Conservation (phyloP, 2,888 invertebrate genomes). For the Trachelus stipa region DNA sequence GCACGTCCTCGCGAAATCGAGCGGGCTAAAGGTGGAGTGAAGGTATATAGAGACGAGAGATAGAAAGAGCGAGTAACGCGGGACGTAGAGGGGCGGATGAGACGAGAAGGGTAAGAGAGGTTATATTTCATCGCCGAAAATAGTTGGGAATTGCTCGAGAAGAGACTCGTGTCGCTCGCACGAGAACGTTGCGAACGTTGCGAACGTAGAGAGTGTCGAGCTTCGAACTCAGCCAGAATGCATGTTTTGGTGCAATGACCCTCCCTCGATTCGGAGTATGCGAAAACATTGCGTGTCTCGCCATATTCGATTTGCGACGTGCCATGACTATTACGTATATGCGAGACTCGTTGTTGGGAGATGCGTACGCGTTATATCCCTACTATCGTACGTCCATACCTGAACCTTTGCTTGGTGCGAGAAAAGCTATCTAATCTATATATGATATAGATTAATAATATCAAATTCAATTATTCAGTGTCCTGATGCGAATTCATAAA, state of each 20-base stretch:
- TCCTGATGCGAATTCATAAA: neutral
- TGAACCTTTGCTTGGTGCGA: neutral
- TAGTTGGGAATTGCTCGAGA: slow-evolving; percentile 51
- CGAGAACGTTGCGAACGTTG: slow-evolving; percentile 10
- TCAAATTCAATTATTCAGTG: too few relatives aligned
- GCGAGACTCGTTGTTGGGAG: neutral
- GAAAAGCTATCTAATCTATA: neutral
- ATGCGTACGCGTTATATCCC: neutral
- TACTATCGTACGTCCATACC: neutral
- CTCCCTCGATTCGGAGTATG: slow-evolving; percentile 25
- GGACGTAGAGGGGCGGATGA: neutral
- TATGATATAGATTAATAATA: too few relatives aligned
- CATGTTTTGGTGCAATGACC: slow-evolving; percentile 63
- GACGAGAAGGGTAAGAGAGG: slow-evolving; percentile 15
- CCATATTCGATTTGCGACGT: slow-evolving; percentile 15
- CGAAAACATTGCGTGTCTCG: slow-evolving; percentile 36
- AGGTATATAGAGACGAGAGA: slow-evolving; percentile 4
- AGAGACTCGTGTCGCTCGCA: slow-evolving; percentile 24
- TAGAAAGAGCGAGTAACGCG: slow-evolving; percentile 10
- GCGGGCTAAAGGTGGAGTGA: neutral
- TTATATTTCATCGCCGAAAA: slow-evolving; percentile 58
- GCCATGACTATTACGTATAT: neutral
- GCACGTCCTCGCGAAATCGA: slow-evolving; percentile 3
- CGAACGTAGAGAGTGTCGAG: neutral
- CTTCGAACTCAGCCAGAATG: slow-evolving; percentile 19